phyloP scores from a whole-genome alignment of 2,113 vertebrate genomes.

The Otocyon megalotis region DNA sequence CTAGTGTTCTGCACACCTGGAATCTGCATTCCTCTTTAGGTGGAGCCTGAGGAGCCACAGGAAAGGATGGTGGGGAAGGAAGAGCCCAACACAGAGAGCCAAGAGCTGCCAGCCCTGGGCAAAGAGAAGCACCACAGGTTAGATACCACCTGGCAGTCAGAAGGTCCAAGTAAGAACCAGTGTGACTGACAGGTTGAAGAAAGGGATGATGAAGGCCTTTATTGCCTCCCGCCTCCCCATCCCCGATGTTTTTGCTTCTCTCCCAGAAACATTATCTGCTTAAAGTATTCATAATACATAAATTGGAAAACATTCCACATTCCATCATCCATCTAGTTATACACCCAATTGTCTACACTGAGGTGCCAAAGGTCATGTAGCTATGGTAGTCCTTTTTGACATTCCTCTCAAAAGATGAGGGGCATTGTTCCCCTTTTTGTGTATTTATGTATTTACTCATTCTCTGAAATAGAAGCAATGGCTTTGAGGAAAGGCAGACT shows the following conservation, averaged over 20 bases:
- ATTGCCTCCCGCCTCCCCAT: neutral
- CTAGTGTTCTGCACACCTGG: slow-evolving; percentile 88
- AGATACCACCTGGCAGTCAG: neutral
- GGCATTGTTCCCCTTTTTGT: neutral
- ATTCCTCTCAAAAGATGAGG: neutral
- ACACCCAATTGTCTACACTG: neutral
- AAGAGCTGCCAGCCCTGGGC: slow-evolving; percentile 97
- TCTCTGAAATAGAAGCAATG: neutral
- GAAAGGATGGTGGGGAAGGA: slow-evolving; percentile 96
- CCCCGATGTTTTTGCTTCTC: neutral
- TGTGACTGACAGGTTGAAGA: neutral
- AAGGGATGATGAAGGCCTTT: neutral
- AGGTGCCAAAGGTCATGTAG: neutral
- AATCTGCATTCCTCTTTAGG: slow-evolving; percentile 94
- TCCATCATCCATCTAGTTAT: neutral
- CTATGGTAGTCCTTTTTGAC: neutral
- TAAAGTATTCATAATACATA: neutral
- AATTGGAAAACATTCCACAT: neutral
- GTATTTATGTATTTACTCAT: neutral
- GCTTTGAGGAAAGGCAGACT: neutral
- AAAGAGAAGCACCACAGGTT: slow-evolving; percentile 56
- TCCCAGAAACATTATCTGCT: neutral
- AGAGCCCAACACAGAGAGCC: slow-evolving; percentile 95
- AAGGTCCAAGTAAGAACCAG: neutral
- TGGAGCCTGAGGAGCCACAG: slow-evolving; percentile 97